These are phyloP conservation scores for Venustaconcha ellipsiformis DNA, from an alignment of 1,140 invertebrate species.

Conservation along the genomic window DNA sequence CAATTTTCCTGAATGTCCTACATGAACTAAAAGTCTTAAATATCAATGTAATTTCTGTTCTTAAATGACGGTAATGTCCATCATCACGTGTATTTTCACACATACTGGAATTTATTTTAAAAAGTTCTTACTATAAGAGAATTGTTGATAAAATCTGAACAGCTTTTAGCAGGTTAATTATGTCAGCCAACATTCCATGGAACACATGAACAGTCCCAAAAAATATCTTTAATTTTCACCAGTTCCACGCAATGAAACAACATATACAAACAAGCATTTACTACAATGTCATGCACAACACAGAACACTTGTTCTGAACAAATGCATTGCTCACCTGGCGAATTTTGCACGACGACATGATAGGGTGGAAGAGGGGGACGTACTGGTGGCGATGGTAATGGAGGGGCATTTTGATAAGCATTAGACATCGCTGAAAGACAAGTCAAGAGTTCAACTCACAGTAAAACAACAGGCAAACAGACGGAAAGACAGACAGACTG, in stretches of 20 bases:
- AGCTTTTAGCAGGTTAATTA: not conserved
- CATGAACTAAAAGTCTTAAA: too few species aligned
- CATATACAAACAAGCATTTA: slow-evolving; percentile 8
- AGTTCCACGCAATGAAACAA: slow-evolving; percentile 16
- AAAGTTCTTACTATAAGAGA: too few species aligned
- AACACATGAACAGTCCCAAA: slow-evolving; percentile 23
- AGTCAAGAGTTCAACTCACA: not conserved
- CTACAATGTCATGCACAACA: slow-evolving; percentile 4
- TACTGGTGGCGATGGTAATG: slow-evolving; percentile 20
- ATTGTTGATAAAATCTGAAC: too few species aligned
- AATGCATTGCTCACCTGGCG: slow-evolving; percentile 43
- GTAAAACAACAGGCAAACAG: not conserved
- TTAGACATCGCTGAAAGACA: slow-evolving; percentile 9
- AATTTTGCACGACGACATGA: slow-evolving; percentile 63
- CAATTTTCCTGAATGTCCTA: too few species aligned
- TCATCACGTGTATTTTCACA: too few species aligned
- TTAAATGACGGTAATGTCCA: too few species aligned
- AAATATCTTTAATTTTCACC: not conserved
- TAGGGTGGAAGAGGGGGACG: slow-evolving; percentile 64
- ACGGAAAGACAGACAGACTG: not conserved
- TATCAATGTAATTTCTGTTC: too few species aligned
- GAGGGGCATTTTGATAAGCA: slow-evolving; percentile 21
- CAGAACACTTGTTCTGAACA: slow-evolving; percentile 21
- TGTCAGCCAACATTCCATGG: not conserved
- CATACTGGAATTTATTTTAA: too few species aligned